phyloP scores from a whole-genome alignment of 2,113 vertebrate species.

The Aldabrachelys gigantea region DNA sequence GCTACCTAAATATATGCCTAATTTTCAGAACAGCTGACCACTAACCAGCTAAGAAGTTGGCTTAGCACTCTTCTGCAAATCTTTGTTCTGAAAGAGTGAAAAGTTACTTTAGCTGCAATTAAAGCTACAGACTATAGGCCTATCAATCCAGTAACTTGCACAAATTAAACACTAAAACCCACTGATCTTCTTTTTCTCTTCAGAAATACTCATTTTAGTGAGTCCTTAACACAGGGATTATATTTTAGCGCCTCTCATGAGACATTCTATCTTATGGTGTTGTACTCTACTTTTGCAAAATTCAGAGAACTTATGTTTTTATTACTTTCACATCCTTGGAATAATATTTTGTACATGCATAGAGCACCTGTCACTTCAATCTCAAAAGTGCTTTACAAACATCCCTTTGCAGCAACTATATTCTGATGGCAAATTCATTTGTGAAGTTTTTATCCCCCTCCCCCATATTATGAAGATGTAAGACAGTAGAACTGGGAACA shows the following conservation, averaged over 20 bases:
- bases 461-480: background rate
- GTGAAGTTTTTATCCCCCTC: too few relatives aligned
- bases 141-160: background rate
- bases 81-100: background rate
- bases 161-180: background rate
- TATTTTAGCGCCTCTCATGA: background rate
- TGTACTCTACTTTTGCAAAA: background rate
- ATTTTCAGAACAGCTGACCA: background rate
- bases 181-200: accelerated
- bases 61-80: background rate
- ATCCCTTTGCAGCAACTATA: background rate
- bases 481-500: background rate
- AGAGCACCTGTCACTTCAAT: background rate
- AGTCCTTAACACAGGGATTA: background rate
- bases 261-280: background rate
- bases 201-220: background rate
- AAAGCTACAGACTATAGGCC: background rate
- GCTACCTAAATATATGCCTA: background rate
- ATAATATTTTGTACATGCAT: too few relatives aligned
- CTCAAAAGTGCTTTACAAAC: background rate
- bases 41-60: background rate
- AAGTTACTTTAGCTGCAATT: background rate
- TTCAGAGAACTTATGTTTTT: background rate
- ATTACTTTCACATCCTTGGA: background rate
- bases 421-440: background rate